phyloP scores from a whole-genome alignment of 2,888 invertebrate genomes.

The Epicampocera succincta region DNA sequence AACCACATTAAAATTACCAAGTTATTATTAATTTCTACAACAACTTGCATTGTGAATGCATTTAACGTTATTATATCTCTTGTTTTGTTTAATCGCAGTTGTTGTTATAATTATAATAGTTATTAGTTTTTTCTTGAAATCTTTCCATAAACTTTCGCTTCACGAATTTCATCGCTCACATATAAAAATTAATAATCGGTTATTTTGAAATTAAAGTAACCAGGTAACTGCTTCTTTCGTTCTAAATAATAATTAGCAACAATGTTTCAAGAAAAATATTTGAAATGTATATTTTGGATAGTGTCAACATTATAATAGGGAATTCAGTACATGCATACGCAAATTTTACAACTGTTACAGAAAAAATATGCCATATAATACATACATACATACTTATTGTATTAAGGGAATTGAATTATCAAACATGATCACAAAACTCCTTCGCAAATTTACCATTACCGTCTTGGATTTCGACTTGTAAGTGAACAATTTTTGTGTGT shows the following conservation, averaged over 20 bases:
- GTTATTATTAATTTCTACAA: slow-evolving; percentile 41
- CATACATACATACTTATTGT: too few species aligned
- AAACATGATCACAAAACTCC: too few species aligned
- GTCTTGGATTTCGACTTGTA: too few species aligned
- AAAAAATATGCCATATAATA: too few species aligned
- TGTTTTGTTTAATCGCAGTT: slow-evolving; percentile 11
- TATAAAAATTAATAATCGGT: not conserved
- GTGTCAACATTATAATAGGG: too few species aligned
- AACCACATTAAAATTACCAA: slow-evolving; percentile 53
- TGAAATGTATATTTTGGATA: too few species aligned
- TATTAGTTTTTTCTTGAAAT: slow-evolving; percentile 12
- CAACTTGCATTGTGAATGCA: slow-evolving; percentile 26
- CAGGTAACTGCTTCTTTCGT: not conserved
- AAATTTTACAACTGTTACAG: too few species aligned
- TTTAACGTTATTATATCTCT: slow-evolving; percentile 20
- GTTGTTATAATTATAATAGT: slow-evolving; percentile 18
- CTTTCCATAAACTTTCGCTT: slow-evolving; percentile 34
- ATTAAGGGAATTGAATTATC: too few species aligned
- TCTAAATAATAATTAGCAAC: not conserved
- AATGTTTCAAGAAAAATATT: not conserved
- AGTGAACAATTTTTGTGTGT: too few species aligned
- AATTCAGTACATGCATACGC: too few species aligned
- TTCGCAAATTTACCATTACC: too few species aligned
- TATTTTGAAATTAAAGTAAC: slow-evolving; percentile 4
- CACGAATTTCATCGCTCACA: slow-evolving; percentile 5